Evolutionary conservation across 1,140 invertebrate genomes (phyloP).

Genomic region (Coelopa frigida): DNA sequence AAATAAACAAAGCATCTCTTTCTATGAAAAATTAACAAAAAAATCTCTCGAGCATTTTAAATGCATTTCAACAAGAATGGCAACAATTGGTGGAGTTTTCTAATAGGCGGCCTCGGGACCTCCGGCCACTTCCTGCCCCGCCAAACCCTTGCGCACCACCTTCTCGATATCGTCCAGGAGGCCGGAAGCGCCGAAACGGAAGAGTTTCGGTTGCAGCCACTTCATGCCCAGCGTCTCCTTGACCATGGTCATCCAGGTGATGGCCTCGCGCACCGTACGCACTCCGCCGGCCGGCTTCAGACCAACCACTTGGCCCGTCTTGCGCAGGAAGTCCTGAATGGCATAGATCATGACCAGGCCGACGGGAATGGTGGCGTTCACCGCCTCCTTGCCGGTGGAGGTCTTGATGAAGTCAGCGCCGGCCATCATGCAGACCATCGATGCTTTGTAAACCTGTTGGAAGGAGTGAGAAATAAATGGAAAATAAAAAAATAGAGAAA

Average conservation of each 20-base stretch:
- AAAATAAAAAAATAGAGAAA: neutral
- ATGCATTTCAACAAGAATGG: neutral
- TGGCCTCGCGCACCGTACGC: constrained; percentile 73
- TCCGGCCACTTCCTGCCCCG: neutral
- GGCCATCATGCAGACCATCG: constrained; percentile 88
- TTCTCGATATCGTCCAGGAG: constrained; percentile 68
- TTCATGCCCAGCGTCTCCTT: constrained; percentile 78
- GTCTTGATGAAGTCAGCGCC: constrained; percentile 99
- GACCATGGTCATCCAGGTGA: constrained; percentile 81
- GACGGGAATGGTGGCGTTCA: constrained; percentile 88
- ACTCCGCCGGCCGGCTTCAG: constrained; percentile 98
- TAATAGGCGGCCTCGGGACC: constrained; percentile 4
- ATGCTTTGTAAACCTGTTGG: constrained; percentile 64
- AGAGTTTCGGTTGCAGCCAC: constrained; percentile 77
- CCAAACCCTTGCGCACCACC: constrained; percentile 18
- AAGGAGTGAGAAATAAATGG: neutral
- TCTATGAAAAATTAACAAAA: neutral
- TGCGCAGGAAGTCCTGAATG: constrained; percentile 72
- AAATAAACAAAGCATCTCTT: no score
- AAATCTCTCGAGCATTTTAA: neutral
- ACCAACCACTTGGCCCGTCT: constrained; percentile 76
- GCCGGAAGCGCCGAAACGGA: constrained; percentile 91
- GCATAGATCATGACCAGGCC: constrained; percentile 92
- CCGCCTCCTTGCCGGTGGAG: constrained; percentile 93
- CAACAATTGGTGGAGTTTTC: neutral